Conservation (phyloP, 2,888 invertebrate genomes). For the Nymphalis urticae region DNA sequence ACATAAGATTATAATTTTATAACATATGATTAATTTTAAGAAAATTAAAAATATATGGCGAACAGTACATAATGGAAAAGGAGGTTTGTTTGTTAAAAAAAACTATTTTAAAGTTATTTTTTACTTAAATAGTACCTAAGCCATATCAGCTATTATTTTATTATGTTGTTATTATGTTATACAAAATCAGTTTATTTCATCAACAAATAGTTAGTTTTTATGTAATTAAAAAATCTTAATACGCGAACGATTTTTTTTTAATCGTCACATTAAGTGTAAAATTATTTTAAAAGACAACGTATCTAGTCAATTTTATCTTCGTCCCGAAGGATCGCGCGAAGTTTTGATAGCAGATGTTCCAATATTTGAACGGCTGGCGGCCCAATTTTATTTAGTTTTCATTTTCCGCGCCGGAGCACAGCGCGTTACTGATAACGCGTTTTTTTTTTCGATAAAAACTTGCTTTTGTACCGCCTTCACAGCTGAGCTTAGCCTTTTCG, state of each 20-base stretch:
- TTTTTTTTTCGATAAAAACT: conserved; percentile 30
- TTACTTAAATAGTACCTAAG: no score
- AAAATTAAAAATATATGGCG: no score
- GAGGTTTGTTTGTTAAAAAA: no score
- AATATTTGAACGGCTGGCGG: conserved; percentile 47
- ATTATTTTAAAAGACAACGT: background rate
- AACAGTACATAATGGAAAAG: no score
- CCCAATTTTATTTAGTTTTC: conserved; percentile 54
- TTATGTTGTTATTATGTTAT: no score
- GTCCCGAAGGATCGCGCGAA: conserved; percentile 43
- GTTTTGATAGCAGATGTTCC: conserved; percentile 52
- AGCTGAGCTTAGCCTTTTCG: conserved; percentile 7
- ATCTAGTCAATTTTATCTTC: conserved; percentile 26
- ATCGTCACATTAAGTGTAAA: background rate
- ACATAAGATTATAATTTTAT: no score
- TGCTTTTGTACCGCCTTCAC: conserved; percentile 27
- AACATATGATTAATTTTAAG: no score
- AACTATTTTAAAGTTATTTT: no score
- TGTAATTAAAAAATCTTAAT: no score
- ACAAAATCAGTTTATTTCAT: no score
- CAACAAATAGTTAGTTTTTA: no score
- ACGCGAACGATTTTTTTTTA: background rate
- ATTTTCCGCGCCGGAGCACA: conserved; percentile 48
- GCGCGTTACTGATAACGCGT: conserved; percentile 40
- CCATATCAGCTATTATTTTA: no score